These are phyloP conservation scores for Drosophila prosaltans DNA, from an alignment of 1,140 invertebrate species.

Conservation along the genomic window DNA sequence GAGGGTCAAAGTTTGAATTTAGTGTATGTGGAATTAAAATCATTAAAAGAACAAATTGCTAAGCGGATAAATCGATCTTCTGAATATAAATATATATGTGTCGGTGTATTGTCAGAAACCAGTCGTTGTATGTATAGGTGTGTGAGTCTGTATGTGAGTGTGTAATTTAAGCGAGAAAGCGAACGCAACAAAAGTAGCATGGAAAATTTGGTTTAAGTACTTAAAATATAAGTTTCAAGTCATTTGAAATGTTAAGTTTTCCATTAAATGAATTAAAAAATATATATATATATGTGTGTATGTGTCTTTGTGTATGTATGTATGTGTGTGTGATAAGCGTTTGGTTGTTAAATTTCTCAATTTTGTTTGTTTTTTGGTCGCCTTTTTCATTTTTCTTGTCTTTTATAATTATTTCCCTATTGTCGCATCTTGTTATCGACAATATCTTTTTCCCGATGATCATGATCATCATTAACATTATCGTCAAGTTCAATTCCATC, in stretches of 20 bases:
- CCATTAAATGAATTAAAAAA: neutral
- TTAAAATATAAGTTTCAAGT: conserved; percentile 57
- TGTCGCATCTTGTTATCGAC: neutral
- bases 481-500: conserved; percentile 1
- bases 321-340: conserved; percentile 57
- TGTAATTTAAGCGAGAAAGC: conserved; percentile 19
- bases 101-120: conserved; percentile 70
- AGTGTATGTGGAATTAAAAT: conserved; percentile 8
- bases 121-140: conserved; percentile 40
- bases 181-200: conserved; percentile 12
- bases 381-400: conserved; percentile 34
- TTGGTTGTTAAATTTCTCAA: conserved; percentile 33
- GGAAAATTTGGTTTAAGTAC: conserved; percentile 51
- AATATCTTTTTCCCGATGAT: neutral
- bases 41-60: conserved; percentile 2
- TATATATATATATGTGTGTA: neutral
- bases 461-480: neutral
- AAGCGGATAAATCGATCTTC: conserved; percentile 7
- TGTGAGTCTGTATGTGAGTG: conserved; percentile 28
- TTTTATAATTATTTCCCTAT: conserved; percentile 42
- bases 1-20: conserved; percentile 46
- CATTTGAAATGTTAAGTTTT: conserved; percentile 57
- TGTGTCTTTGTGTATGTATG: conserved; percentile 14
- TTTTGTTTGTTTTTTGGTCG: conserved; percentile 26
- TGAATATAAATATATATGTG: conserved; percentile 16